Percentiles rank a stretch among this genome's conserved stretches.
phyloP scores from a whole-genome alignment of 1,140 invertebrate genomes.

The Phocides pigmalion region DNA sequence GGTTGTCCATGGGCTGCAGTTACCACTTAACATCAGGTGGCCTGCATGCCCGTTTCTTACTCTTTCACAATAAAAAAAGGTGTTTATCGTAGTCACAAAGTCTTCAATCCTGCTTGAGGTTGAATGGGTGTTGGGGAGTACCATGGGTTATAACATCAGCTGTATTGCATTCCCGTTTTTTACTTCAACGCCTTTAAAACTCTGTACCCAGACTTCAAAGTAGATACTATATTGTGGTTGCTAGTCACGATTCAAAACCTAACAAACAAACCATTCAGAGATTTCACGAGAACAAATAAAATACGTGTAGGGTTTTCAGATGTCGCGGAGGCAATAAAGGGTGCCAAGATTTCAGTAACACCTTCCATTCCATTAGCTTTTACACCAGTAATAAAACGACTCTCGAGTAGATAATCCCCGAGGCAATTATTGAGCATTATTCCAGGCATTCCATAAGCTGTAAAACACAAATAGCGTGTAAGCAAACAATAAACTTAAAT shows the following conservation, averaged over 20 bases:
- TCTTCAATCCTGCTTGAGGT: no score
- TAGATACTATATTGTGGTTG: neutral
- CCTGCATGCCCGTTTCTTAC: no score
- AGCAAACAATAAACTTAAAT: neutral
- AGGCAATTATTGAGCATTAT: conserved; percentile 34
- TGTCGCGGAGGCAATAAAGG: conserved; percentile 27
- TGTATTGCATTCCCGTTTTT: no score
- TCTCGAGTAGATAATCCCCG: conserved; percentile 38
- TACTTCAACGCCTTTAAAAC: no score
- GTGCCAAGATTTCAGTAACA: conserved; percentile 40
- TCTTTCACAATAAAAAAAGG: no score
- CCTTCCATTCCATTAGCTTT: conserved; percentile 47
- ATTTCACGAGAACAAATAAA: conserved; percentile 16
- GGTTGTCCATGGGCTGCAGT: no score
- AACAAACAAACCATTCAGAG: conserved; percentile 19
- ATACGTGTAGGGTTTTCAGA: conserved; percentile 28
- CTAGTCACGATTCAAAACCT: conserved; percentile 8
- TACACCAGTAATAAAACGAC: conserved; percentile 47
- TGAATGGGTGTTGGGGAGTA: no score
- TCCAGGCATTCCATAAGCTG: conserved; percentile 8
- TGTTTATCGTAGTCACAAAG: no score
- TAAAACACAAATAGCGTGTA: conserved; percentile 5
- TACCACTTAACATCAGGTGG: no score
- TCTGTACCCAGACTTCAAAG: no score
- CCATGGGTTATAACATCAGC: no score